Base-by-base conservation (phyloP, 2,113 vertebrate species). In the Hemiprocne comata region DNA sequence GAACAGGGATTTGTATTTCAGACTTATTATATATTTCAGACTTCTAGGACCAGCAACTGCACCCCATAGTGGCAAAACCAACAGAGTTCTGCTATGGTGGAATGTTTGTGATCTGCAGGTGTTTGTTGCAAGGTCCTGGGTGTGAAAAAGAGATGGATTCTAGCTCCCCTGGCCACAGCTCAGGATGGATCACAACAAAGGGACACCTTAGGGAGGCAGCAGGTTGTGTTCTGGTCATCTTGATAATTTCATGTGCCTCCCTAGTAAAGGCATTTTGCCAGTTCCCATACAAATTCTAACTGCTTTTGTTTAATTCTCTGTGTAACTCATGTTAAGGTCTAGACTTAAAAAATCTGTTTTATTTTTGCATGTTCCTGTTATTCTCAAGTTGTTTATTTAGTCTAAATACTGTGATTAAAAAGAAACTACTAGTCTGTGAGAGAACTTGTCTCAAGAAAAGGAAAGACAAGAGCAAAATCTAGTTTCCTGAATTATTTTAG, bases 381-480 rank as follows among this genome's bases (percentile, higher is more conserved):
- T 64, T 77, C 76, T 89, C 48, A 19, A 86, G 83, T 76, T 62
- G 48, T 89, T 94, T 87, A 33, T 78, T 94, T 77, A 81, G 61
- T 72, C 70, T 80, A 70, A 89, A 77, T 64, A 42, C 16, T 38
- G 65, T 57, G 40, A 81, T 87, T 71, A 78, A 84, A 86, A 82
- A 76, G 16, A 72, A 91, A 72, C 75, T 53, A 57, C 16, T 93
- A 16, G n/a, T 17, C 71, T 76, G 73, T 33, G 80, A 80, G 58
- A 73, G 38, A 81, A 74, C 53, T 55, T 48, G 44, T 72, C 70
- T 82, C 25, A 11, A 84, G 80, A 74, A 90, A 69, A 81, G 25
- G 28, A 71, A 80, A 0, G 1, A 46, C 53, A 77, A 26, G 20
- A 65, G 76, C 36, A 40, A 40, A 61, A 69, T 89, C 54, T 82